Evolutionary conservation across 1,140 invertebrate species (phyloP), one percentile per base, ranked within the genome.

Genomic region (Armadillidium nasatum): DNA sequence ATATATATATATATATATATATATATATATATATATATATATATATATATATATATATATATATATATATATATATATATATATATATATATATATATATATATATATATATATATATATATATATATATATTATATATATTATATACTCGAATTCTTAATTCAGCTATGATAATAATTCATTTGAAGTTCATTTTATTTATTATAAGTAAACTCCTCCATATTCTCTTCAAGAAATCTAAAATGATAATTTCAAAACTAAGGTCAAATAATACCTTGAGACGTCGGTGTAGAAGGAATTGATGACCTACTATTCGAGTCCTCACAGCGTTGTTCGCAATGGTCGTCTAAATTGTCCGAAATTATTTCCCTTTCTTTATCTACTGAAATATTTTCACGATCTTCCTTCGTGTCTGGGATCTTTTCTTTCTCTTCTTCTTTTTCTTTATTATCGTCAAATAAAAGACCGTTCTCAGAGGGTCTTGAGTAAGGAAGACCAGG

Each of bases 21-120:
- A 33, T 33, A 33, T 3, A 3, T 3, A 33, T 33, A 33, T 33
- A 33, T 33, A 33, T 33, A 60, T 15, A 60, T 60, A 15, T 60
- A 60, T 60, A 60, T 60, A 60, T 60, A 15, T 60, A 13, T 15
- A 60, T 4, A 60, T 60, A 60, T 60, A 60, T n/a, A 13, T 60
- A 60, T 2, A 60, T 70, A 70, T 23, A 70, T 70, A 4, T 70
- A 4, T 4, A 70, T 70, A 70, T 70, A 70, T 69, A 70, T 70
- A 70, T 70, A 70, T 70, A 70, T 69, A 43, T 70, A 70, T 4
- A 70, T 70, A 70, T 70, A 70, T 70, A 70, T 70, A 70, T 70
- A 23, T 71, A 71, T 71, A 71, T 71, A 71, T 71, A 71, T 71
- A 71, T 19, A 43, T 70, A 23, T 70, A 23, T 70, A 23, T 70